These are phyloP conservation scores for Boulengeromyrus knoepffleri DNA, from an alignment of 2,113 vertebrate species.

Conservation along the genomic window DNA sequence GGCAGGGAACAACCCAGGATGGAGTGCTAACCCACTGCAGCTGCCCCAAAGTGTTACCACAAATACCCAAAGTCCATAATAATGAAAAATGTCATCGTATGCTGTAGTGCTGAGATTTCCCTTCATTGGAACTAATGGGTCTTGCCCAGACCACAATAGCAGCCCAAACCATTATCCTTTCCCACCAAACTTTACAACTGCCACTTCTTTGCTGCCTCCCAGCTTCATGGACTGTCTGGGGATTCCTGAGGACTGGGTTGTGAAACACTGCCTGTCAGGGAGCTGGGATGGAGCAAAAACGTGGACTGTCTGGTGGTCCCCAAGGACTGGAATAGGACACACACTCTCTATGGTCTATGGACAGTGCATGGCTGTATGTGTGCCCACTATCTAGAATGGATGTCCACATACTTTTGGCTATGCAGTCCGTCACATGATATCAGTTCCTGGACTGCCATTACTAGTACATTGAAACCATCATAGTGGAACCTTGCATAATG, in stretches of 20 bases:
- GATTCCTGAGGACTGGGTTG: neutral
- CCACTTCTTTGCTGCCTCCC: too few species aligned
- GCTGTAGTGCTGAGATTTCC: too few species aligned
- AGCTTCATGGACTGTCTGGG: neutral
- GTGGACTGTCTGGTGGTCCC: neutral
- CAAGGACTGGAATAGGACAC: neutral
- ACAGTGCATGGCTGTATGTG: neutral
- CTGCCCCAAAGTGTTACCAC: too few species aligned
- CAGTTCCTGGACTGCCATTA: neutral
- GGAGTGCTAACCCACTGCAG: too few species aligned
- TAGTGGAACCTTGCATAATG: neutral
- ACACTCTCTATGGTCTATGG: neutral
- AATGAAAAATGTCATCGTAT: too few species aligned
- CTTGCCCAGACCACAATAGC: too few species aligned
- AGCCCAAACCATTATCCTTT: too few species aligned
- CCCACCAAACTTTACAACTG: too few species aligned
- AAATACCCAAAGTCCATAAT: too few species aligned
- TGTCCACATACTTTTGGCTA: neutral
- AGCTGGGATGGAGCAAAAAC: neutral
- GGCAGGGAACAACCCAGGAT: too few species aligned
- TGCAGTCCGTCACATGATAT: neutral
- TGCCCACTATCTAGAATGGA: neutral
- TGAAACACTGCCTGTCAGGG: neutral
- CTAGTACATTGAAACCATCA: neutral
- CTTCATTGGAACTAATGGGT: too few species aligned